Percentiles rank a stretch among this genome's conserved stretches.
phyloP scores from a whole-genome alignment of 1,140 invertebrate species.

The Acromyrmex heyeri region DNA sequence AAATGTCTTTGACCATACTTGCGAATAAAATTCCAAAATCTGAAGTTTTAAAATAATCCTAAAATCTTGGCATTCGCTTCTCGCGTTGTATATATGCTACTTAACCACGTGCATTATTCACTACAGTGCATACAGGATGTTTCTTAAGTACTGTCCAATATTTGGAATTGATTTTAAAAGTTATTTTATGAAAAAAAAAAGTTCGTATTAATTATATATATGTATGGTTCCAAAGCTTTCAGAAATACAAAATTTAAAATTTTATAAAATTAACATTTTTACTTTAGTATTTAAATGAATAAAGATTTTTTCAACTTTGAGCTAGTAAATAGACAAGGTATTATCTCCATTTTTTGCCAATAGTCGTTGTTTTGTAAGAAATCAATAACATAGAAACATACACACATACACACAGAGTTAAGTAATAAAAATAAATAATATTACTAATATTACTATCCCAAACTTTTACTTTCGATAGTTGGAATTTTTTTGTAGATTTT shows the following conservation, averaged over 20 bases:
- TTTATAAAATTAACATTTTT: neutral
- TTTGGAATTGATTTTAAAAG: neutral
- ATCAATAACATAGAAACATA: neutral
- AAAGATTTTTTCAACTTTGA: neutral
- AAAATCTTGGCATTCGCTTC: slow-evolving; percentile 15
- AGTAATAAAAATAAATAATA: neutral
- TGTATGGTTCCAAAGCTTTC: neutral
- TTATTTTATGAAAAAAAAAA: neutral
- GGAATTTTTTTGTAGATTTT: neutral
- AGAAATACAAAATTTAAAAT: neutral
- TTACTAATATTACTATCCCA: neutral
- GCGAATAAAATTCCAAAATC: slow-evolving; percentile 1
- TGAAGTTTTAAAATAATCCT: slow-evolving; percentile 21
- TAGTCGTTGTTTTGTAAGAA: neutral
- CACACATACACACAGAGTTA: neutral
- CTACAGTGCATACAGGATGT: neutral
- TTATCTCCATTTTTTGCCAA: neutral
- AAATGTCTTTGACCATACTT: neutral
- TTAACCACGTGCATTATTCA: slow-evolving; percentile 17
- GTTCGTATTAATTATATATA: too few relatives aligned
- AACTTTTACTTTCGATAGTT: neutral
- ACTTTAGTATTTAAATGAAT: neutral
- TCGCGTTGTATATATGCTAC: slow-evolving; percentile 5
- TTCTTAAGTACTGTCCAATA: neutral
- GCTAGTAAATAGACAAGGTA: neutral